A percentile compares a stretch with the other conserved stretches of the same genome.
Conservation (phyloP, 2,113 vertebrate species). For the Galbula dea region DNA sequence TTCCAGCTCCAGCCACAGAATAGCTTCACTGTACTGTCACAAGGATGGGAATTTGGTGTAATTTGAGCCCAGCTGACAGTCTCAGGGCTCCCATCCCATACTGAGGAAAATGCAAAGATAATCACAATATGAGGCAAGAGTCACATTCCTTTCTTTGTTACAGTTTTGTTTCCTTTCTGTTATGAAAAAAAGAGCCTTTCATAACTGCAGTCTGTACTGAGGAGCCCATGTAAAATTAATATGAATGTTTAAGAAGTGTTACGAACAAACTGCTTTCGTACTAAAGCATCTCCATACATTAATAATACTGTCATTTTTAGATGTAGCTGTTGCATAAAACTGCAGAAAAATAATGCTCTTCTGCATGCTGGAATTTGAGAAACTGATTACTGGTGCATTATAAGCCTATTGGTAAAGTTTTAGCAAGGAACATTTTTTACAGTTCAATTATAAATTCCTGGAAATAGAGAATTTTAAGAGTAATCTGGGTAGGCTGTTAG, state of each 20-base stretch:
- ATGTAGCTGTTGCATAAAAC: background rate
- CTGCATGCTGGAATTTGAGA: background rate
- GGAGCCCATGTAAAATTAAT: background rate
- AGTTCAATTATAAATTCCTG: conserved; percentile 15
- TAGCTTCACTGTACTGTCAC: background rate
- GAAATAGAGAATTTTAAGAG: background rate
- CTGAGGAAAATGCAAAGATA: conserved; percentile 14
- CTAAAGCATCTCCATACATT: background rate
- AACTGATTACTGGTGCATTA: background rate
- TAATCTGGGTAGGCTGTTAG: background rate
- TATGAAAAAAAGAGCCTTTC: background rate
- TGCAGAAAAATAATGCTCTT: background rate
- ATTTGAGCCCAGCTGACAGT: background rate
- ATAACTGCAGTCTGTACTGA: background rate
- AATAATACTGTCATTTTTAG: background rate
- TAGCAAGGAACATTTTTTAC: background rate
- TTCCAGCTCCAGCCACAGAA: background rate
- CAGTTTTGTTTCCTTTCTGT: background rate
- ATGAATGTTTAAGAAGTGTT: background rate
- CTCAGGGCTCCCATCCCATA: background rate
- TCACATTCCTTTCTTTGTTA: conserved; percentile 4
- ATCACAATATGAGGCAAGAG: background rate
- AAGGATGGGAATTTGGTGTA: background rate
- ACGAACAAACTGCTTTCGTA: background rate
- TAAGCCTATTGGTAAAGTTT: background rate